Base-by-base conservation (phyloP, 2,888 invertebrate species). In the Polymixis flavicincta region DNA sequence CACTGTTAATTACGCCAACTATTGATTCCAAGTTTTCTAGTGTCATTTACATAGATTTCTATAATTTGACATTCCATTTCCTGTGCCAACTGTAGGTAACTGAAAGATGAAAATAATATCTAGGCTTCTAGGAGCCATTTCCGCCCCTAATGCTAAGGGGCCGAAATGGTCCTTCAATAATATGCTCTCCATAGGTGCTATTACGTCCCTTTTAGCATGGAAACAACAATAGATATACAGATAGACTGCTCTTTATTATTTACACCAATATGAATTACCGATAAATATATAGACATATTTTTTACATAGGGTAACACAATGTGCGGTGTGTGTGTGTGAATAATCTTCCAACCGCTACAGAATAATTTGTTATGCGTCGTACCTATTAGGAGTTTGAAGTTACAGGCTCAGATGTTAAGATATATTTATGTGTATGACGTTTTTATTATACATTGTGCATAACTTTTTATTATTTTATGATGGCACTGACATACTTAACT, bases 401-500 rank as follows among this genome's bases (percentile, higher is more conserved):
- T 52, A 45, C 2, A 13, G 11, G 6, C 9, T 75, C n/a, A 19
- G 19, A 37, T 25, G 11, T 25, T 57, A 25, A 13, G 2, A 9
- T 9, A 9, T n/a, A n/a, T 28, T 3, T 22, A 32, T 32, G 5
- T 25, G 42, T 42, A 17, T 13, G 19, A 57, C 17, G 42, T 57
- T 37, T 13, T 68, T 28, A 13, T 48, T 28, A 42, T 19, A 59
- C 9, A 17, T 59, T 32, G n/a, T 59, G 42, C 17, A 50, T 57
- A 50, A 0, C 17, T 52, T 79, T 42, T 32, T 52, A 32, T n/a
- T n/a, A n/a, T n/a, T n/a, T n/a, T n/a, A 14, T 45, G 32, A 45
- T 71, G 75, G 25, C 80, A 60, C 72, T 71, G 59, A 80, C 52
- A 37, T 72, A 71, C 45, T 25, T 52, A 71, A 25, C 7, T 13